These are phyloP conservation scores for Notiomystis cincta DNA, from an alignment of 2,113 vertebrate species.

Conservation along the genomic window DNA sequence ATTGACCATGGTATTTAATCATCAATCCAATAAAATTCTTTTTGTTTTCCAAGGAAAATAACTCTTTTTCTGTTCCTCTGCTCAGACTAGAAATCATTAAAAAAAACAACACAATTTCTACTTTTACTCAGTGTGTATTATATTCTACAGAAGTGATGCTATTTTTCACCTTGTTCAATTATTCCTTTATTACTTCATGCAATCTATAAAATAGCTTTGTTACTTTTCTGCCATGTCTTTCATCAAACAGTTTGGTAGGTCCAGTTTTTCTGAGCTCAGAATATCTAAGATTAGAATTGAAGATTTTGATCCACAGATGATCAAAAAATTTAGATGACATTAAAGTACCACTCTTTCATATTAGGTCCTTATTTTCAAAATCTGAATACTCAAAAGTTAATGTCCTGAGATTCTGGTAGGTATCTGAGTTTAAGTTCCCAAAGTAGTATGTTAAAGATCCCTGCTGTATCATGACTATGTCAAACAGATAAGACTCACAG, in stretches of 20 bases:
- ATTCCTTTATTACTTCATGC: neutral
- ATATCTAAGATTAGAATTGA: neutral
- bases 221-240: neutral
- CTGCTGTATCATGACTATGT: neutral
- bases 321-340: neutral
- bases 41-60: neutral
- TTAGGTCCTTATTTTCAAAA: neutral
- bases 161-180: neutral
- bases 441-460: neutral
- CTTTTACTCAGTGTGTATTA: neutral
- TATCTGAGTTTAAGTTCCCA: neutral
- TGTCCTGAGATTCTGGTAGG: neutral
- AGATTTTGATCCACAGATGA: neutral
- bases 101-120: neutral
- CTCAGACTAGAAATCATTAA: neutral
- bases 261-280: neutral
- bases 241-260: neutral
- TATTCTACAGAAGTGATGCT: neutral
- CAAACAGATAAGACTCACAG: neutral
- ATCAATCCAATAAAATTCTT: neutral
- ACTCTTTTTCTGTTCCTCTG: neutral
- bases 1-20: neutral
- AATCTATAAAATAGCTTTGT: neutral
- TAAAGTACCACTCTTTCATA: neutral
- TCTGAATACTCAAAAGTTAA: neutral